phyloP scores from a whole-genome alignment of 2,113 vertebrate genomes.

The Ammodramus savannarum region DNA sequence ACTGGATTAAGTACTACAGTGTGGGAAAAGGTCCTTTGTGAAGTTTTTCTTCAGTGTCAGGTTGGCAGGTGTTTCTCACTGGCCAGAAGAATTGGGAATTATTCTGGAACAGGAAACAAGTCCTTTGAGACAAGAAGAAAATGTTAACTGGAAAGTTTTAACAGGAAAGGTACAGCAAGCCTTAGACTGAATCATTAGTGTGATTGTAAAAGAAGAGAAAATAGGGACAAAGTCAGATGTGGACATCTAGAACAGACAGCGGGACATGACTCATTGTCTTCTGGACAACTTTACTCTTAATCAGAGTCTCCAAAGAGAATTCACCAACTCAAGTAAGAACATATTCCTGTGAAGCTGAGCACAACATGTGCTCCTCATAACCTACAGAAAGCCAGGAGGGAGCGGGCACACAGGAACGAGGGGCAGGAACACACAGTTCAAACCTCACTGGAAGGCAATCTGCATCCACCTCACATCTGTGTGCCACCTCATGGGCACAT shows the following conservation, averaged over 20 bases:
- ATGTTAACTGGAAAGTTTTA: not conserved
- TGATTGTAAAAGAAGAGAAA: not conserved
- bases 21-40: not conserved
- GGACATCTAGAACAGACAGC: not conserved
- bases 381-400: not conserved
- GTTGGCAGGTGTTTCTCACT: not conserved
- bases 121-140: not conserved
- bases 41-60: not conserved
- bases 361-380: not conserved
- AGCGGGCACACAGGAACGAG: rapidly evolving
- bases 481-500: not conserved
- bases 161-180: not conserved
- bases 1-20: not conserved
- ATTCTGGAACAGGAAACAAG: not conserved
- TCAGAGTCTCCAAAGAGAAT: not conserved
- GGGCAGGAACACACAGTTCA: not conserved
- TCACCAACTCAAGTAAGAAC: not conserved
- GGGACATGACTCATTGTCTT: not conserved
- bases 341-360: not conserved
- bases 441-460: not conserved
- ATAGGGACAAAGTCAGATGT: not conserved
- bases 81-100: not conserved
- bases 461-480: not conserved
- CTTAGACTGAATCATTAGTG: not conserved
- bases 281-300: constrained; percentile 3